Base-by-base conservation (phyloP, 2,888 invertebrate species). In the Apodemia hepburni region DNA sequence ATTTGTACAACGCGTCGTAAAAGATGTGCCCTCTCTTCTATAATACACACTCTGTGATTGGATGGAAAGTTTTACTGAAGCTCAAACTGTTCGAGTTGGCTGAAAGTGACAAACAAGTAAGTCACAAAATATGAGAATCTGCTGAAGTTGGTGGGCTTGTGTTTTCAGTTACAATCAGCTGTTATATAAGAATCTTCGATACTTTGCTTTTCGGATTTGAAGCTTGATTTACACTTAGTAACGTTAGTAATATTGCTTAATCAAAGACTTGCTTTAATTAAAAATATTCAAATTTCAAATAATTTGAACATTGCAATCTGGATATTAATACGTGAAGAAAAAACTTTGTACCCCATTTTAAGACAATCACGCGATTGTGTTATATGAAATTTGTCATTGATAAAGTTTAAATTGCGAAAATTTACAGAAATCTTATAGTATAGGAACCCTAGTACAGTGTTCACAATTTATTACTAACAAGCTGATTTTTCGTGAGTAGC, bases 91-190 rank as follows among this genome's bases (percentile, higher is more conserved):
- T 58, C 42, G 58, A 58, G 58, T 58, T 61, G 63, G 62, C 64
- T 64, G 68, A 60, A 68, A 68, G 66, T 66, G 68, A 66, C 66
- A 68, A 68, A 68, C 66, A 63, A 66, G 66, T 57, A 61, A 61
- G 57, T 61, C 57, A 47, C 29, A 61, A 61, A 58, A 45, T 61
- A 45, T 35, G 51, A 49, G 61, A 51, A 57, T 61, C 58, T 58
- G 61, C 61, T 57, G 42, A 58, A 57, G 58, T 29, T 29, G 45
- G 22, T 57, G 18, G 27, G 45, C 54, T 57, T 57, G 54, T 29
- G 54, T 57, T 57, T 57, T 57, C 54, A 29, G 54, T 57, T 57
- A 57, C 57, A 29, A 57, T 57, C 57, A 57, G 33, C 45, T 61
- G 42, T 61, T 58, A 45, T 58, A 45, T 61, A 61, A 45, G 45